These are phyloP conservation scores for Caerostris darwini DNA, from an alignment of 1,140 invertebrate genomes.

Conservation along the genomic window DNA sequence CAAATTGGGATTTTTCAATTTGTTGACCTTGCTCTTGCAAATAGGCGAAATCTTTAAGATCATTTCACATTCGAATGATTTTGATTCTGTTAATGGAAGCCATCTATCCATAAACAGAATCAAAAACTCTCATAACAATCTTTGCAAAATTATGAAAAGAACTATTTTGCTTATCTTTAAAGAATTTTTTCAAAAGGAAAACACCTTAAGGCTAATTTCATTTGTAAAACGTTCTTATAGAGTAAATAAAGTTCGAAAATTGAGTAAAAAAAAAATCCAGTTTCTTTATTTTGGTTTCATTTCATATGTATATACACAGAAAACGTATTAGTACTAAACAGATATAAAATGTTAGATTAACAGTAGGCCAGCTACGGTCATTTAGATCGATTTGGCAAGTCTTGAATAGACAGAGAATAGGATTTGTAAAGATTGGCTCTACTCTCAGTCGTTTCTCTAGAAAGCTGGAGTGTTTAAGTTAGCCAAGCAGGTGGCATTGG, in stretches of 20 bases:
- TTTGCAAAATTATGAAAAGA: background rate
- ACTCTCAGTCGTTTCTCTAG: background rate
- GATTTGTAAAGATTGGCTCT: background rate
- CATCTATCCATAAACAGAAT: no score
- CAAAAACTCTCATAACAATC: no score
- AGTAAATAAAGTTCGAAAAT: conserved; percentile 9
- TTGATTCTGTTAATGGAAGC: no score
- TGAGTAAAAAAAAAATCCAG: conserved; percentile 1
- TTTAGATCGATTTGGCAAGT: conserved; percentile 74
- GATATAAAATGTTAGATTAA: conserved; percentile 71
- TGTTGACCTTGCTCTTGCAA: no score
- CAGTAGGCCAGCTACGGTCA: conserved; percentile 78
- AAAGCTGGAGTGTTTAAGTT: conserved; percentile 67
- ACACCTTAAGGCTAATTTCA: background rate
- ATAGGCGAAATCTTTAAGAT: no score
- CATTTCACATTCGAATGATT: no score
- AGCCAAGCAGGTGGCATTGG: conserved; percentile 73
- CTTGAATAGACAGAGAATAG: conserved; percentile 23
- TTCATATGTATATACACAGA: conserved; percentile 56
- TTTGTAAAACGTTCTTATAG: background rate
- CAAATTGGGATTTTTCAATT: no score
- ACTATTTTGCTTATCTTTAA: background rate
- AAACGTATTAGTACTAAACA: conserved; percentile 67
- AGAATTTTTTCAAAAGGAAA: background rate
- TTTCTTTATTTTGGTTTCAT: conserved; percentile 37